Evolutionary conservation across 2,113 vertebrate genomes (phyloP).

Genomic region (Ariopsis seemanni): DNA sequence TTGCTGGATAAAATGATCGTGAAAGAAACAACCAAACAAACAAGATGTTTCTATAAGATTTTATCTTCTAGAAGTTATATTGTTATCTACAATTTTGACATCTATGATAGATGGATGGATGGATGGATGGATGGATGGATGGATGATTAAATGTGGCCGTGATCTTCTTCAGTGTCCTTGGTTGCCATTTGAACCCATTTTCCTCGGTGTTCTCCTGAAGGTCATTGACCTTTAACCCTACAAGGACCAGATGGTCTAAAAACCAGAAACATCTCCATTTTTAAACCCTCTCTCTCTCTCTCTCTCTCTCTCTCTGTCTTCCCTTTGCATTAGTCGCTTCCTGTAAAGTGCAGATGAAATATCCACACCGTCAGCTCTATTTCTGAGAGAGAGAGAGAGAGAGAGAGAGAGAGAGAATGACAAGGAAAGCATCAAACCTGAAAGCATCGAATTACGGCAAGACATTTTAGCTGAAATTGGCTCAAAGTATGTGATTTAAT

Average conservation of each 20-base stretch:
- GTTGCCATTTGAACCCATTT: conserved; percentile 79
- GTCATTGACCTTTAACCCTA: conserved; percentile 79
- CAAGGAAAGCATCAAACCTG: conserved; percentile 13
- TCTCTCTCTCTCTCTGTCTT: neutral
- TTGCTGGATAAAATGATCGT: too few relatives aligned
- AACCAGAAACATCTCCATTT: neutral
- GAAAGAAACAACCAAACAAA: too few relatives aligned
- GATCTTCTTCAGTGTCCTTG: neutral
- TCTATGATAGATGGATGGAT: neutral
- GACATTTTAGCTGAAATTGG: conserved; percentile 25
- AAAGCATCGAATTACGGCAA: conserved; percentile 27
- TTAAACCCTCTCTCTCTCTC: neutral
- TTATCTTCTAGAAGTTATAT: too few relatives aligned
- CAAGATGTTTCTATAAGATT: too few relatives aligned
- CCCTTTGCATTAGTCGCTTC: neutral
- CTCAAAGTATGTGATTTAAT: conserved; percentile 35
- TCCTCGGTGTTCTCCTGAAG: conserved; percentile 73
- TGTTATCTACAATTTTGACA: too few relatives aligned
- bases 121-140: neutral
- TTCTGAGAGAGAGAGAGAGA: conserved; percentile 5
- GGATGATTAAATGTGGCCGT: neutral
- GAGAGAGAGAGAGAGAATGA: conserved; percentile 7
- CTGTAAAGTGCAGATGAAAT: neutral
- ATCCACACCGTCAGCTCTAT: neutral
- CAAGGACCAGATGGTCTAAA: conserved; percentile 83